Conservation (phyloP, 1,140 invertebrate genomes). For the Drosophila obscura region DNA sequence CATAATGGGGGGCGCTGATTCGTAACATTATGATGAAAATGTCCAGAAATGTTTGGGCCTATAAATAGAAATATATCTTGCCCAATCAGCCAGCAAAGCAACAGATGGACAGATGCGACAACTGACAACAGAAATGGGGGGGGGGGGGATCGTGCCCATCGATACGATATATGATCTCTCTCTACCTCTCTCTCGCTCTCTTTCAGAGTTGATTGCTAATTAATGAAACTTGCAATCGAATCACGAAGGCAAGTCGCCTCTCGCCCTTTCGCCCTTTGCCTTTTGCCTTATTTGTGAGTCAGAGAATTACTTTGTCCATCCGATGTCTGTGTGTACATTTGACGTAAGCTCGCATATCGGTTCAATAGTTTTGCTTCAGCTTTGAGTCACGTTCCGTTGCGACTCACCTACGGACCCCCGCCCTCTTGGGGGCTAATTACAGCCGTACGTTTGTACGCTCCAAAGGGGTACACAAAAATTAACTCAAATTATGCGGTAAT, state of each 20-base stretch:
- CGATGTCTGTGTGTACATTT: not conserved
- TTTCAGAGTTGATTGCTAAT: no score
- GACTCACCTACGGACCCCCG: no score
- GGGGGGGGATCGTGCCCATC: no score
- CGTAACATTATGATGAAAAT: constrained; percentile 35
- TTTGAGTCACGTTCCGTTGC: constrained; percentile 51
- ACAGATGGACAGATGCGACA: no score
- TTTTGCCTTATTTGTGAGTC: not conserved
- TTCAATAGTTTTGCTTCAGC: constrained; percentile 19
- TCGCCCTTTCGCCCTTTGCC: constrained; percentile 4
- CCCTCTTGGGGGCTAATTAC: constrained; percentile 36
- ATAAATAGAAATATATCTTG: not conserved
- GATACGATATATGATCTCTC: no score
- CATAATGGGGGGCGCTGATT: not conserved
- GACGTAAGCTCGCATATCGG: constrained; percentile 15
- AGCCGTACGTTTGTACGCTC: no score
- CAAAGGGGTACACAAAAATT: constrained; percentile 24
- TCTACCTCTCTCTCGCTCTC: no score
- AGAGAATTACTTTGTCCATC: not conserved
- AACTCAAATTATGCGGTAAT: constrained; percentile 55
- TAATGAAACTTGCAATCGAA: no score
- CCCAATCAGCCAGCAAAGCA: no score
- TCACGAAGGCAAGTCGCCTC: no score
- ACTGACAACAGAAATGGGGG: no score
- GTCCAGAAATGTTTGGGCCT: constrained; percentile 27